Evolutionary conservation across 2,113 vertebrate species (phyloP), one percentile per base, ranked within the genome.

Genomic region (Passer montanus): DNA sequence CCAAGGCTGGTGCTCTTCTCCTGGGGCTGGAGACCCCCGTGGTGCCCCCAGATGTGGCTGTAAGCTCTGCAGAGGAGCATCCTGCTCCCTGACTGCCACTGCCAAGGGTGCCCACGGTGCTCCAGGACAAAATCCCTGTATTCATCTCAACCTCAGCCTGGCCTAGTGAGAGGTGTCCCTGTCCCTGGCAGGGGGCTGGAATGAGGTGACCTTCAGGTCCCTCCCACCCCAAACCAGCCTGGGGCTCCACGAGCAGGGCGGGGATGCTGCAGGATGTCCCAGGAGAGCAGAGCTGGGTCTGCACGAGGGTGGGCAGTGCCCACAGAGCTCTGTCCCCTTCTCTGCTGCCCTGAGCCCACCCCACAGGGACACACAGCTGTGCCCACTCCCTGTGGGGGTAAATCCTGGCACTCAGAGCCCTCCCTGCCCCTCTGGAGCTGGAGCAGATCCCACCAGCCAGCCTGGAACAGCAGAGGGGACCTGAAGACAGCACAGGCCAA

Each of bases 391-490:
- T 12, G 62, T 21, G 26, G 3, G 39, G 67, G 90, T 5, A 73
- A 94, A 73, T n/a, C 7, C 18, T 46, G 69, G 89, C 69, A 43
- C 27, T 26, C 53, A 31, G 73, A 47, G 86, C 85, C 46, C 67
- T 43, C 35, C 66, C 80, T 37, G 81, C 9, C 15, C 58, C 59
- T 84, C 91, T 22, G 17, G 67, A 97, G 92, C 82, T 63, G 73
- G 72, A 86, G 89, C 53, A 28, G 84, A 92, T 66, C 93, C 95
- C 91, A 88, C 18, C 95, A 72, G 95, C 78, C 94, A 58, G 90
- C 86, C 49, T 44, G 94, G 84, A 89, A 82, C 70, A 95, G 55
- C 92, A 83, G 66, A n/a, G 28, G 84, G 93, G 58, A 92, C 81
- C 68, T 80, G 63, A 15, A 94, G 83, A 87, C 72, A 94, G 76